These are phyloP conservation scores for Cossypha heuglini DNA, from an alignment of 2,797 vertebrate genomes.

Conservation along the genomic window DNA sequence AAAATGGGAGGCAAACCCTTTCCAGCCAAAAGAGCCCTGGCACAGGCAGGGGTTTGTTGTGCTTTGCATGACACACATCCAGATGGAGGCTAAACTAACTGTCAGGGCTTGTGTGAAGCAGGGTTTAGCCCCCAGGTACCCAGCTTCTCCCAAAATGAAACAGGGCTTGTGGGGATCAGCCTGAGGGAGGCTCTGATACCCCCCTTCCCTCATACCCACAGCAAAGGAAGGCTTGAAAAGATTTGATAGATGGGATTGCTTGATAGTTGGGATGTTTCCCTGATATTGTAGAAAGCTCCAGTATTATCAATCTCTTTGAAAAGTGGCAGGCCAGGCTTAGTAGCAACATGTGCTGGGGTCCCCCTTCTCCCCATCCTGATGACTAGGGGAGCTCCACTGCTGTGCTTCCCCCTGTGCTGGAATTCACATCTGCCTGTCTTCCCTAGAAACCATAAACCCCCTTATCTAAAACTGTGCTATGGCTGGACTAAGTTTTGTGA, in stretches of 20 bases:
- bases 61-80: fast-evolving
- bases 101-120: fast-evolving
- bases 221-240: neutral
- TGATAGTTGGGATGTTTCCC: neutral
- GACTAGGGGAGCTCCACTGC: neutral
- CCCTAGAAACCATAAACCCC: neutral
- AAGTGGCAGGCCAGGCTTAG: neutral
- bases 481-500: neutral
- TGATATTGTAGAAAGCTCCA: neutral
- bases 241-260: neutral
- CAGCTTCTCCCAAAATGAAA: neutral
- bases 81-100: neutral
- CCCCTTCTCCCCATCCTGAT: neutral
- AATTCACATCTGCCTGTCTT: neutral
- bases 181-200: neutral
- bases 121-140: neutral
- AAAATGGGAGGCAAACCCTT: neutral
- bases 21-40: neutral
- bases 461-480: neutral
- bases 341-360: fast-evolving
- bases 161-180: neutral
- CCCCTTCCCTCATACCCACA: neutral
- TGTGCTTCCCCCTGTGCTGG: fast-evolving
- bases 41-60: neutral
- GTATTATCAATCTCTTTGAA: neutral